phyloP scores from a whole-genome alignment of 2,888 invertebrate species.

The Acheta domesticus region DNA sequence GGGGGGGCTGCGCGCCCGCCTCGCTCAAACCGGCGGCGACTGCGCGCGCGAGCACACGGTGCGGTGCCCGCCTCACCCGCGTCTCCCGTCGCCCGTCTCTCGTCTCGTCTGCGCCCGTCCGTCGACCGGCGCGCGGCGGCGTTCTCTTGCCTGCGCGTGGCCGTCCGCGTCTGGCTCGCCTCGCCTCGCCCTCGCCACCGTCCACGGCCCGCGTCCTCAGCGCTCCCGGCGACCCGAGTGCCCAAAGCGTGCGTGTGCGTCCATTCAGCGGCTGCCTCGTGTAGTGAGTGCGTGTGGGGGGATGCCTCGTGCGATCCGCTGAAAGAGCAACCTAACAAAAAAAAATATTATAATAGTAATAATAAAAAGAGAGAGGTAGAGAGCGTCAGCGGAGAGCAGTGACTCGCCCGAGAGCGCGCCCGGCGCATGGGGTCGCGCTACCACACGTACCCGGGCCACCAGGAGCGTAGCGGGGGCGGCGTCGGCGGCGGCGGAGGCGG shows the following conservation, averaged over 20 bases:
- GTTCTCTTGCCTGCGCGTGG: background rate
- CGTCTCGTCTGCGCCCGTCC: background rate
- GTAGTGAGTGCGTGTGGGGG: too few relatives aligned
- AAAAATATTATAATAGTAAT: too few relatives aligned
- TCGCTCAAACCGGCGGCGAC: background rate
- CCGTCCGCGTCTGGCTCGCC: background rate
- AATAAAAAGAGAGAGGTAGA: too few relatives aligned
- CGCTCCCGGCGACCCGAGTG: background rate
- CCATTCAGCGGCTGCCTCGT: too few relatives aligned
- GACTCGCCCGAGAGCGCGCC: too few relatives aligned
- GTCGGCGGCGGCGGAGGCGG: conserved; percentile 18
- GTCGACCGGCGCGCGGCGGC: too few relatives aligned
- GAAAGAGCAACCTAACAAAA: too few relatives aligned
- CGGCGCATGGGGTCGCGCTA: conserved; percentile 39
- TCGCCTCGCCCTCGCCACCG: background rate
- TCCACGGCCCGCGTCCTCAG: background rate
- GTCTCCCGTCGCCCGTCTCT: background rate
- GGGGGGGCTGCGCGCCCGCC: background rate
- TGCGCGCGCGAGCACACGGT: background rate
- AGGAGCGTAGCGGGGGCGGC: conserved; percentile 38
- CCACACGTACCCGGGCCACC: conserved; percentile 48
- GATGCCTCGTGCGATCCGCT: too few relatives aligned
- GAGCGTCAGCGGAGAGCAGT: too few relatives aligned
- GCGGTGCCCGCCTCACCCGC: background rate
- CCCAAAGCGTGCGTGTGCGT: background rate